A percentile compares a stretch with the other conserved stretches of the same genome.
These are phyloP conservation scores for Cremastinae sp. DNA, from an alignment of 2,888 invertebrate species.

Conservation along the genomic window DNA sequence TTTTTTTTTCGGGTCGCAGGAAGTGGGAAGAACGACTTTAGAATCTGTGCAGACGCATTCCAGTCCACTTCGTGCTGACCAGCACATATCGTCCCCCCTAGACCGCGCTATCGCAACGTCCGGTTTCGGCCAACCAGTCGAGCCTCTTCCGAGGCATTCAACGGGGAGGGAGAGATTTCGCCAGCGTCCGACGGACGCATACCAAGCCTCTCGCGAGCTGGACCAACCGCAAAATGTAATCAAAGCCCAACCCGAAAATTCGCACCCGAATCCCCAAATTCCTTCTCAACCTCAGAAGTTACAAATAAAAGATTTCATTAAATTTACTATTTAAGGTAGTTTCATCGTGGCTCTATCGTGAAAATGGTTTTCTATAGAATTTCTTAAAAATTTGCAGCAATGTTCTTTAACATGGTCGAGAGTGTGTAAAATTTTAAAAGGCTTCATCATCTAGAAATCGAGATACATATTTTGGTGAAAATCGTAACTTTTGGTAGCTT, in stretches of 20 bases:
- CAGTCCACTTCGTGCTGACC: conserved; percentile 74
- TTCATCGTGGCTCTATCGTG: too few relatives aligned
- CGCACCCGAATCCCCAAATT: conserved; percentile 24
- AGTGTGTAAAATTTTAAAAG: too few relatives aligned
- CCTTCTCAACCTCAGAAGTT: conserved; percentile 33
- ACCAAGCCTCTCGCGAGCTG: conserved; percentile 66
- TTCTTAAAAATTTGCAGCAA: too few relatives aligned
- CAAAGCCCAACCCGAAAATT: conserved; percentile 59
- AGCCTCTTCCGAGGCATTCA: conserved; percentile 71
- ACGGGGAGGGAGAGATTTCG: conserved; percentile 74
- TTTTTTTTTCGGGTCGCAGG: conserved; percentile 57
- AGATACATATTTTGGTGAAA: too few relatives aligned
- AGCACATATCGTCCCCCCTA: conserved; percentile 63
- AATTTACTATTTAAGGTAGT: too few relatives aligned
- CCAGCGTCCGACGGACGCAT: conserved; percentile 75
- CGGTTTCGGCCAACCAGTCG: conserved; percentile 63
- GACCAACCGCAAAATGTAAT: conserved; percentile 72
- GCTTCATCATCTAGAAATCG: too few relatives aligned
- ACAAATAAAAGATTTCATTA: too few relatives aligned
- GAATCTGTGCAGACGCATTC: conserved; percentile 79
- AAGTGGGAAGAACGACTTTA: conserved; percentile 71
- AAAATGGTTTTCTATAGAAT: too few relatives aligned
- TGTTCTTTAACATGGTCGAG: too few relatives aligned
- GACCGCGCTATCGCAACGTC: conserved; percentile 67
- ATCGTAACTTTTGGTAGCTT: too few relatives aligned